phyloP scores from a whole-genome alignment of 64 coral and sea anemone species.

The Stichodactyla mertensii region DNA sequence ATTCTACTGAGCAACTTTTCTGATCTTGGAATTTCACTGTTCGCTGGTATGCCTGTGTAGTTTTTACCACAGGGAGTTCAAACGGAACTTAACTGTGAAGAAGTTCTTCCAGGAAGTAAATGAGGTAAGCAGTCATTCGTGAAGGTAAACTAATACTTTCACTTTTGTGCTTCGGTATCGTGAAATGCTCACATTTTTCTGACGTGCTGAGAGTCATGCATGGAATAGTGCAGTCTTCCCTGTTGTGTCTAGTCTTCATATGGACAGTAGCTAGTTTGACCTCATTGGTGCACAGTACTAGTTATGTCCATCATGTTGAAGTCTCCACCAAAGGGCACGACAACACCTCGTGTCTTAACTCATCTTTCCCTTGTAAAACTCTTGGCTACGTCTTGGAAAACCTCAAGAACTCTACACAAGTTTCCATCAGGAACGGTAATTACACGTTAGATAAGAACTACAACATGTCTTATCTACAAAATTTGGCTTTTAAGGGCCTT shows the following conservation, averaged over 20 bases:
- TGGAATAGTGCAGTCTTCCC: not conserved
- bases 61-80: not conserved
- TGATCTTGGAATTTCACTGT: not conserved
- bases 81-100: not conserved
- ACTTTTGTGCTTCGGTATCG: not conserved
- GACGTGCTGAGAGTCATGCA: not conserved
- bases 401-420: not conserved
- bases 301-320: not conserved
- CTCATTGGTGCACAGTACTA: not conserved
- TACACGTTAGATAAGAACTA: not conserved
- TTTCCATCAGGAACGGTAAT: not conserved
- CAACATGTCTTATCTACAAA: not conserved
- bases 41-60: not conserved
- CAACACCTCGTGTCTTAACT: not conserved
- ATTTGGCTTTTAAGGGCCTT: not conserved
- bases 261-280: not conserved
- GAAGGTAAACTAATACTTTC: not conserved
- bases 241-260: not conserved
- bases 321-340: not conserved
- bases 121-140: not conserved
- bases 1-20: too few species aligned
- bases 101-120: not conserved
- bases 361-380: not conserved
- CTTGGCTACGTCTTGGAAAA: constrained; percentile 3
- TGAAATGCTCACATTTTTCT: not conserved